Evolutionary conservation across 1,140 invertebrate genomes (phyloP).

Genomic region (Galleria mellonella): DNA sequence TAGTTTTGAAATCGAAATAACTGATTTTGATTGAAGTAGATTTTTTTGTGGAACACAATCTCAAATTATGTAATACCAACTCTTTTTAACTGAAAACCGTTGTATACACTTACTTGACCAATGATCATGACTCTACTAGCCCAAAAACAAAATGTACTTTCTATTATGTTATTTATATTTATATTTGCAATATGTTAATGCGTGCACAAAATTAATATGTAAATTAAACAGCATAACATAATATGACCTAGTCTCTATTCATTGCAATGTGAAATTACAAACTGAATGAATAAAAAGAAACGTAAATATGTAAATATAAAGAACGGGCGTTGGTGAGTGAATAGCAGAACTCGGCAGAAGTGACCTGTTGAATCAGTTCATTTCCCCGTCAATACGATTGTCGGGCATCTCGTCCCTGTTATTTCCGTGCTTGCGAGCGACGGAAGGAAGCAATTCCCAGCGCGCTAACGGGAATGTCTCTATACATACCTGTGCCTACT

Average conservation of each 20-base stretch:
- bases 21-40: too few species aligned
- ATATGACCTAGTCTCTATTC: neutral
- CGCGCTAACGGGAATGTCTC: conserved; percentile 32
- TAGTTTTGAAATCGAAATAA: too few species aligned
- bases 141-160: too few species aligned
- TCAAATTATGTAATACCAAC: too few species aligned
- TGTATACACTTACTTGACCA: too few species aligned
- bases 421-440: conserved; percentile 47
- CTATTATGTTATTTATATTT: too few species aligned
- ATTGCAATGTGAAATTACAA: too few species aligned
- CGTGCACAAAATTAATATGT: neutral
- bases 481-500: neutral
- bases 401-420: conserved; percentile 43
- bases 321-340: conserved; percentile 7
- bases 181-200: neutral
- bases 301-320: neutral
- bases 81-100: too few species aligned
- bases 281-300: too few species aligned
- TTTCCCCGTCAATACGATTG: conserved; percentile 50
- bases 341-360: conserved; percentile 13
- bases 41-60: too few species aligned
- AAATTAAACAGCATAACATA: conserved; percentile 7
- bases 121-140: too few species aligned
- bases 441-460: conserved; percentile 68
- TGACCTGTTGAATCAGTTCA: conserved; percentile 57